These are phyloP conservation scores for Diachasmimorpha longicaudata DNA, from an alignment of 1,140 invertebrate genomes.

Conservation along the genomic window DNA sequence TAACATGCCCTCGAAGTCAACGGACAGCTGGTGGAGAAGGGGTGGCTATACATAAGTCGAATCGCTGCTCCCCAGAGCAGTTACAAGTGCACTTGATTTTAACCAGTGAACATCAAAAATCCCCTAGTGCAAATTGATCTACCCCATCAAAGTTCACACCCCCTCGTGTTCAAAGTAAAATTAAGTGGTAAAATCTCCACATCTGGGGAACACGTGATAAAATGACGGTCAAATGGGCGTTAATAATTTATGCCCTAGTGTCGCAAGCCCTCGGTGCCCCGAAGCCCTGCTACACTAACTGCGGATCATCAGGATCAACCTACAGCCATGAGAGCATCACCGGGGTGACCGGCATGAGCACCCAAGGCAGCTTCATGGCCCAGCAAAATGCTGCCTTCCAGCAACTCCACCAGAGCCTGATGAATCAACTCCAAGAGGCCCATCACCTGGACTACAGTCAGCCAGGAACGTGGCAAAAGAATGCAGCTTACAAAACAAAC, in stretches of 20 bases:
- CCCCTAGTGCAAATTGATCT: background rate
- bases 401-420: background rate
- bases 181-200: background rate
- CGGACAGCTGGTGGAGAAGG: constrained; percentile 34
- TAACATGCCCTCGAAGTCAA: constrained; percentile 26
- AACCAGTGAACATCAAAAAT: constrained; percentile 38
- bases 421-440: constrained; percentile 20
- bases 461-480: constrained; percentile 48
- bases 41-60: constrained; percentile 53
- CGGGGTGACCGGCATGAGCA: background rate
- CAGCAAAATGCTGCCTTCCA: constrained; percentile 8
- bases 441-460: constrained; percentile 30
- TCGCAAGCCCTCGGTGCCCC: constrained; percentile 36
- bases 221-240: constrained; percentile 32
- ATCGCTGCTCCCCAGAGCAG: constrained; percentile 45
- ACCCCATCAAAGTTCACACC: background rate
- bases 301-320: background rate
- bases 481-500: constrained; percentile 37
- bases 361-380: background rate
- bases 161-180: background rate
- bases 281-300: constrained; percentile 41
- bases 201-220: background rate
- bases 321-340: background rate
- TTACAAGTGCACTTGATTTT: constrained; percentile 46
- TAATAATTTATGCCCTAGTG: constrained; percentile 30